These are phyloP conservation scores for Actinernus sp. DNA, from an alignment of 92 coral and sea anemone species.

Conservation along the genomic window DNA sequence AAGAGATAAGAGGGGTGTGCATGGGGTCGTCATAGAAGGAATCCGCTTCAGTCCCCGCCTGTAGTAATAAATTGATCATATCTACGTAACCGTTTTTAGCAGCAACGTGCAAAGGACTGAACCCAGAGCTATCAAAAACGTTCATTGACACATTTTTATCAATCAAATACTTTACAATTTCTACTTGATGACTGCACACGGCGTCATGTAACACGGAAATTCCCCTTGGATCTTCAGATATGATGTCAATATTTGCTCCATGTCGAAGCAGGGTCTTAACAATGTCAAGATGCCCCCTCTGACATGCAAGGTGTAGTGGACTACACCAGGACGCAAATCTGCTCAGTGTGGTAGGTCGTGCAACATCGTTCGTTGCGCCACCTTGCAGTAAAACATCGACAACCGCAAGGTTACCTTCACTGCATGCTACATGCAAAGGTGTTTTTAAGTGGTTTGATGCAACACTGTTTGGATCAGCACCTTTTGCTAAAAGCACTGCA, in stretches of 20 bases:
- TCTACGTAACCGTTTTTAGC: conserved; percentile 25
- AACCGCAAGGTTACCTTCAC: conserved; percentile 23
- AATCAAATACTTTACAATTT: conserved; percentile 10
- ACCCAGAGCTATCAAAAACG: conserved; percentile 23
- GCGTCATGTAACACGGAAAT: conserved; percentile 14
- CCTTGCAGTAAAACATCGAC: conserved; percentile 11
- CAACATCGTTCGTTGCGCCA: conserved; percentile 19
- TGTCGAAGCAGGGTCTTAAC: conserved; percentile 14
- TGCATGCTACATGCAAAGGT: conserved; percentile 38
- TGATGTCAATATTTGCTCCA: conserved; percentile 28
- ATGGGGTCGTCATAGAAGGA: conserved; percentile 2
- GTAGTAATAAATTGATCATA: conserved; percentile 23
- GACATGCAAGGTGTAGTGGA: conserved; percentile 34
- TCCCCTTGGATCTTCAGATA: conserved; percentile 24
- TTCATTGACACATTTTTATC: conserved; percentile 10
- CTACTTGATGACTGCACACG: conserved; percentile 22
- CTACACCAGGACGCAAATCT: conserved; percentile 34
- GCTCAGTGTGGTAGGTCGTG: conserved; percentile 21
- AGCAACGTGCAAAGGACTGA: conserved; percentile 42
- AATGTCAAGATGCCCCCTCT: conserved; percentile 34
- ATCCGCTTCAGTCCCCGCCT: conserved; percentile 18
- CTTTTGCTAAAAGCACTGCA: conserved; percentile 17
- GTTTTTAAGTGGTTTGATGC: conserved; percentile 34
- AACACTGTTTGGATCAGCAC: conserved; percentile 40
- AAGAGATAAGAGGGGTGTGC: conserved; percentile 38